Conservation (phyloP, 2,113 vertebrate species). For the Origma solitaria region DNA sequence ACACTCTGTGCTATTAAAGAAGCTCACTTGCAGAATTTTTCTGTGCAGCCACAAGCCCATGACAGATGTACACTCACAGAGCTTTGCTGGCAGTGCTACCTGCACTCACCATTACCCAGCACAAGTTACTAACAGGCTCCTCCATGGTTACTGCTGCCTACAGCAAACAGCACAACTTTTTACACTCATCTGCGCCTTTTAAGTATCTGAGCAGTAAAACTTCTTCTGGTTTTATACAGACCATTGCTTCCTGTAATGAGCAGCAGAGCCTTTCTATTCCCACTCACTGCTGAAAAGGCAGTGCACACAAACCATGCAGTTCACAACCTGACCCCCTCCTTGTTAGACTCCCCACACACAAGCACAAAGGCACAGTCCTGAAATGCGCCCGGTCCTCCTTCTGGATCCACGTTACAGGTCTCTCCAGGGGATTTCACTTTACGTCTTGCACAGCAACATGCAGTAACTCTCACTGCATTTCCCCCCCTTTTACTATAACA, state of each 20-base stretch:
- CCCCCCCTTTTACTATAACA: not conserved
- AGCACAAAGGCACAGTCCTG: not conserved
- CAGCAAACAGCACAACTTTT: constrained; percentile 72
- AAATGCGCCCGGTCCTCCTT: not conserved
- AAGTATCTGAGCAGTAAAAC: not conserved
- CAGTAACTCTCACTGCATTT: not conserved
- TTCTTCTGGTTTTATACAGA: not conserved
- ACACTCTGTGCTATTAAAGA: not conserved
- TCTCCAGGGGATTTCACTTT: not conserved
- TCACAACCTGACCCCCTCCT: not conserved
- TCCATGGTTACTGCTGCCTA: constrained; percentile 67
- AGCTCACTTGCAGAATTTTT: constrained; percentile 13
- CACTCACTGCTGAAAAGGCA: fast-evolving
- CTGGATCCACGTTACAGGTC: not conserved
- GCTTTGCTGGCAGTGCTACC: constrained; percentile 66
- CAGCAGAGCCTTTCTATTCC: not conserved
- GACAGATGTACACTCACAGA: not conserved
- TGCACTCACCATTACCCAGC: constrained; percentile 68
- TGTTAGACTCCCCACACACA: not conserved
- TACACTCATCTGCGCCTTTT: constrained; percentile 51
- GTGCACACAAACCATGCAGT: not conserved
- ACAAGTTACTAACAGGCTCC: constrained; percentile 69
- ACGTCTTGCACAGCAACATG: not conserved
- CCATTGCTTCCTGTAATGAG: not conserved
- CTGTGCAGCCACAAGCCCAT: constrained; percentile 55